A percentile compares a stretch with the other conserved stretches of the same genome.
phyloP scores from a whole-genome alignment of 2,888 invertebrate genomes.

The Tenthredo amoena region DNA sequence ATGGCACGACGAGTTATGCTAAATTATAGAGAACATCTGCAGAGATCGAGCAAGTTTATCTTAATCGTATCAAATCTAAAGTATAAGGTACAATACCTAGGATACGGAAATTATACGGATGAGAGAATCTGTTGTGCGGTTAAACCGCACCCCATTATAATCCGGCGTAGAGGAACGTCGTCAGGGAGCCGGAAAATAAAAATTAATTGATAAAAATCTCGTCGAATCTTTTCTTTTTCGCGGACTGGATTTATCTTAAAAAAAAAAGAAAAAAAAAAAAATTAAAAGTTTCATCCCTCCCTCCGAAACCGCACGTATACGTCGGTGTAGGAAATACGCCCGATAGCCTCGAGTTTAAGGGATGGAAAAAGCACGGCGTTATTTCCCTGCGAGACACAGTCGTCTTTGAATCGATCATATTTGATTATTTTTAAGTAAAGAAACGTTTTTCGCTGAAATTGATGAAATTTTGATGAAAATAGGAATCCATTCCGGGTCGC shows the following conservation, averaged over 20 bases:
- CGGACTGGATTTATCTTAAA: background rate
- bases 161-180: background rate
- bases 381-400: background rate
- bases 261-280: no score
- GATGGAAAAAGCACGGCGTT: background rate
- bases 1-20: constrained; percentile 18
- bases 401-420: background rate
- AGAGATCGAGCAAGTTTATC: constrained; percentile 12
- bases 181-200: constrained; percentile 11
- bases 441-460: background rate
- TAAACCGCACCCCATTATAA: background rate
- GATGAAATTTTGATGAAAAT: background rate
- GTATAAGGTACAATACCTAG: background rate
- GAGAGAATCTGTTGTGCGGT: constrained; percentile 26
- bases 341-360: background rate
- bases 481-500: background rate
- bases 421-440: background rate
- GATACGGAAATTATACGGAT: constrained; percentile 21
- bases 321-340: background rate
- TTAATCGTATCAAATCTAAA: constrained; percentile 37
- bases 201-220: background rate
- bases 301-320: background rate
- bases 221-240: background rate
- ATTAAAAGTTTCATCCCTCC: background rate
- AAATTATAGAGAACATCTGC: constrained; percentile 36